Percentiles rank a stretch among this genome's conserved stretches.
phyloP scores from a whole-genome alignment of 2,888 invertebrate species.

The Nephrocerus scutellatus region DNA sequence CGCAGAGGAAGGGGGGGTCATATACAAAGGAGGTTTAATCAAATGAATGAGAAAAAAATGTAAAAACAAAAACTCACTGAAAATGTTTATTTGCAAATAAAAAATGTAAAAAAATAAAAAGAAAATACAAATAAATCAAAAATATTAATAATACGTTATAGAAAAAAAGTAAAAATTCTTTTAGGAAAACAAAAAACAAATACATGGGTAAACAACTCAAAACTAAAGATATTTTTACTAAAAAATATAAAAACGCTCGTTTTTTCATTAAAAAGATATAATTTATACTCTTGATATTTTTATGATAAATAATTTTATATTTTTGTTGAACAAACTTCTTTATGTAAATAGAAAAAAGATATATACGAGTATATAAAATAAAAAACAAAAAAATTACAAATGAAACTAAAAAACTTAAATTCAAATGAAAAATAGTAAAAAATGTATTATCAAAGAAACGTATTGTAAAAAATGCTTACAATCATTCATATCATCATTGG shows the following conservation, averaged over 20 bases:
- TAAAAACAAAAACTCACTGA: too few relatives aligned
- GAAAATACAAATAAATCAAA: neutral
- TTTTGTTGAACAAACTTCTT: neutral
- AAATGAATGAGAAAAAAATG: too few relatives aligned
- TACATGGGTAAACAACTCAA: too few relatives aligned
- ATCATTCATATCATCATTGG: conserved; percentile 51
- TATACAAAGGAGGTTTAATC: too few relatives aligned
- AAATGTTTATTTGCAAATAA: too few relatives aligned
- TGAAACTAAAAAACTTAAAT: conserved; percentile 18
- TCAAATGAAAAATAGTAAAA: conserved; percentile 14
- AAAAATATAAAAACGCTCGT: neutral
- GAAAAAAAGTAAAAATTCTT: too few relatives aligned
- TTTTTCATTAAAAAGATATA: conserved; percentile 4
- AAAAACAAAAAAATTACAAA: conserved; percentile 17
- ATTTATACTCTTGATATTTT: too few relatives aligned
- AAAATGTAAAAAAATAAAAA: too few relatives aligned
- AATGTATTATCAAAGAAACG: conserved; percentile 14
- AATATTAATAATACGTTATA: too few relatives aligned
- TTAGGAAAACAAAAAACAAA: too few relatives aligned
- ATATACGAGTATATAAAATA: conserved; percentile 6
- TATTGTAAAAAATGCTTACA: conserved; percentile 49
- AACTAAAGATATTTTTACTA: conserved; percentile 1
- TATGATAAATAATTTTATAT: too few relatives aligned
- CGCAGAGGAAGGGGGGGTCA: too few relatives aligned
- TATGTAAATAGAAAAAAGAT: conserved; percentile 9